Percentiles rank a stretch among this genome's conserved stretches.
Evolutionary conservation across 2,113 vertebrate genomes (phyloP).

Genomic region (Atlantisia rogersi): DNA sequence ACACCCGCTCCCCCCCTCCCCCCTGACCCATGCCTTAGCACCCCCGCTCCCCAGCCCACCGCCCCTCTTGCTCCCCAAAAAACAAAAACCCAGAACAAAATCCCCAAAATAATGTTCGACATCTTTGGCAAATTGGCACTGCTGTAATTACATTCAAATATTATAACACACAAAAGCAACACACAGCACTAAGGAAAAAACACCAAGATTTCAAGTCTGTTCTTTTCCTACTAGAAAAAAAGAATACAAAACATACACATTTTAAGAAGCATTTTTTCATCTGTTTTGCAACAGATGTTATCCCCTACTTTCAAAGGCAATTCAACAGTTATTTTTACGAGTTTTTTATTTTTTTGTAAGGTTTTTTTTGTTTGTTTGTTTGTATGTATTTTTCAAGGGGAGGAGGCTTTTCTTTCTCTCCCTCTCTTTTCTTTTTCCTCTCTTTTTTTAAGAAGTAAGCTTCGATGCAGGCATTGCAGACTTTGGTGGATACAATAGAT

Average conservation of each 20-base stretch:
- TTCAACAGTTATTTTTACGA: conserved; percentile 76
- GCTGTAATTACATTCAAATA: conserved; percentile 99
- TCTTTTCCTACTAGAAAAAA: conserved; percentile 98
- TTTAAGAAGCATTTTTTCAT: conserved; percentile 93
- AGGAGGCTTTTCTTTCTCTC: conserved; percentile 53
- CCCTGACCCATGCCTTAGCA: conserved; percentile 55
- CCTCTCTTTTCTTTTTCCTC: conserved; percentile 48
- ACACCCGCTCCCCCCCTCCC: conserved; percentile 29
- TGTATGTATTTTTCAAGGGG: neutral
- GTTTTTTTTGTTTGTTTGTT: neutral
- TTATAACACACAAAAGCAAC: conserved; percentile 94
- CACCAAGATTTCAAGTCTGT: conserved; percentile 89
- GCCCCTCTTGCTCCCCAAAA: conserved; percentile 51
- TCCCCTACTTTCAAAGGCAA: conserved; percentile 91
- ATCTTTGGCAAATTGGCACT: conserved; percentile 99
- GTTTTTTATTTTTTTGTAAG: neutral
- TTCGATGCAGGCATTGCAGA: conserved; percentile 89
- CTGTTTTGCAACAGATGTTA: conserved; percentile 80
- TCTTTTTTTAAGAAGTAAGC: conserved; percentile 82
- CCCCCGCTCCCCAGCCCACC: conserved; percentile 36
- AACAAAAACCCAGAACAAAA: conserved; percentile 62
- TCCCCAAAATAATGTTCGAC: conserved; percentile 84
- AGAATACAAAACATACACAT: conserved; percentile 99
- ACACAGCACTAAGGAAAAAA: conserved; percentile 95
- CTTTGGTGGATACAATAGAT: conserved; percentile 91